phyloP scores from a whole-genome alignment of 1,140 invertebrate genomes.

The Drosophila erecta region DNA sequence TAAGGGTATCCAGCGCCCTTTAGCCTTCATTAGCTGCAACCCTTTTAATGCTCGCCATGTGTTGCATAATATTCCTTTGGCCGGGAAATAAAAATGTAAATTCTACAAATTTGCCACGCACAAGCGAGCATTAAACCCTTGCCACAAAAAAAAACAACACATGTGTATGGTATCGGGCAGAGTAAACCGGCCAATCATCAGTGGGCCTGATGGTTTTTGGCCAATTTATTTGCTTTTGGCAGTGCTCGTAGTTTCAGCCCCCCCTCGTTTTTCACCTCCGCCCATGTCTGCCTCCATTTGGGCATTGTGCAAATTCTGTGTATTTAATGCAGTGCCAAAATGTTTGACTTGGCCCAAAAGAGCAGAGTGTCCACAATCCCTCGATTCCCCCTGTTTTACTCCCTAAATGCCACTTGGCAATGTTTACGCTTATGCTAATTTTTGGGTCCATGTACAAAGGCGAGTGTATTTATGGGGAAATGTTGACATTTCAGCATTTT shows the following conservation, averaged over 20 bases:
- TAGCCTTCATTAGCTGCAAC: slow-evolving; percentile 37
- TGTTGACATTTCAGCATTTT: slow-evolving; percentile 52
- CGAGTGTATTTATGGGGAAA: slow-evolving; percentile 38
- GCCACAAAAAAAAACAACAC: background rate
- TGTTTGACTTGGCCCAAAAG: slow-evolving; percentile 60
- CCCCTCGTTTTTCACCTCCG: background rate
- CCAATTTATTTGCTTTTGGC: slow-evolving; percentile 70
- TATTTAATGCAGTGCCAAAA: slow-evolving; percentile 78
- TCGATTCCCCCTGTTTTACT: background rate
- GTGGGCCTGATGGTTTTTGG: slow-evolving; percentile 20
- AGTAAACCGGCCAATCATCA: slow-evolving; percentile 35
- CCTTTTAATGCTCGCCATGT: slow-evolving; percentile 68
- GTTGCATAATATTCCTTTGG: slow-evolving; percentile 64
- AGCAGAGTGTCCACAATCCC: background rate
- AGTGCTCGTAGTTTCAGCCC: slow-evolving; percentile 29
- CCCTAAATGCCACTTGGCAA: slow-evolving; percentile 55
- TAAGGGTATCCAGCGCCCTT: slow-evolving; percentile 22
- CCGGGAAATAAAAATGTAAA: slow-evolving; percentile 73
- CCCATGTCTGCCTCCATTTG: slow-evolving; percentile 1
- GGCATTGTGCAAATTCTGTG: slow-evolving; percentile 57
- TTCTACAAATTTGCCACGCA: slow-evolving; percentile 76
- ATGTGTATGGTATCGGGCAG: background rate
- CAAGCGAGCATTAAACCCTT: slow-evolving; percentile 68
- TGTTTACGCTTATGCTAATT: slow-evolving; percentile 81
- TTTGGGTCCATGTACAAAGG: slow-evolving; percentile 45